phyloP scores from a whole-genome alignment of 1,140 invertebrate genomes.

The Daktulosphaira vitifoliae region DNA sequence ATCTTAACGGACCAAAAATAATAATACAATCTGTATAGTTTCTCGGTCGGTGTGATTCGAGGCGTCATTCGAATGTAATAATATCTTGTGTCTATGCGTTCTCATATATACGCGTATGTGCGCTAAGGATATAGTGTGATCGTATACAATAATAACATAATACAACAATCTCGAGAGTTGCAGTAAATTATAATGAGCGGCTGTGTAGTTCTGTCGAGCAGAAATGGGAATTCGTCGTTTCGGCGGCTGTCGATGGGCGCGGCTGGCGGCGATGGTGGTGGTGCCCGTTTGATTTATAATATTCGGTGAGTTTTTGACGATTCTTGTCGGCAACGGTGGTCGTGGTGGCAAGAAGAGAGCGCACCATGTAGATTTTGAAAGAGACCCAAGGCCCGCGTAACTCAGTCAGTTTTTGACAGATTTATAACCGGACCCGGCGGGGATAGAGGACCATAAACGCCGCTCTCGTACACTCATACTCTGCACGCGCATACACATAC shows the following conservation, averaged over 20 bases:
- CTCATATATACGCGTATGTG: too few species aligned
- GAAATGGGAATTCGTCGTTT: constrained; percentile 20
- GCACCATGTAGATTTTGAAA: constrained; percentile 26
- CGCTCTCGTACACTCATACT: background rate
- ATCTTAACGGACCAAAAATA: constrained; percentile 8
- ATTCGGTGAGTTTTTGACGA: constrained; percentile 30
- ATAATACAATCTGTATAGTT: background rate
- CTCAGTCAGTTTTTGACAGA: constrained; percentile 34
- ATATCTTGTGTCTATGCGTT: too few species aligned
- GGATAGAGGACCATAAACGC: constrained; percentile 21
- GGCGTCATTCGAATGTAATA: too few species aligned
- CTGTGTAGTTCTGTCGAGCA: constrained; percentile 3
- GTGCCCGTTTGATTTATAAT: constrained; percentile 21
- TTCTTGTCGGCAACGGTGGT: constrained; percentile 8
- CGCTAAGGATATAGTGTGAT: too few species aligned
- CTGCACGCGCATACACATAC: background rate
- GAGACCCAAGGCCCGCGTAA: constrained; percentile 30
- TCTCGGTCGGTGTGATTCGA: too few species aligned
- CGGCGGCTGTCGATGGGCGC: background rate
- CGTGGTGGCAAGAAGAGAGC: background rate
- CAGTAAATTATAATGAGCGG: background rate
- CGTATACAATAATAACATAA: too few species aligned
- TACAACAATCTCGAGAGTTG: too few species aligned
- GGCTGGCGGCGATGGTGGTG: background rate
- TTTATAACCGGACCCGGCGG: constrained; percentile 31